Percentiles rank a stretch among this genome's conserved stretches.
phyloP scores from a whole-genome alignment of 2,797 vertebrate genomes.

The Poliocrania exsul region DNA sequence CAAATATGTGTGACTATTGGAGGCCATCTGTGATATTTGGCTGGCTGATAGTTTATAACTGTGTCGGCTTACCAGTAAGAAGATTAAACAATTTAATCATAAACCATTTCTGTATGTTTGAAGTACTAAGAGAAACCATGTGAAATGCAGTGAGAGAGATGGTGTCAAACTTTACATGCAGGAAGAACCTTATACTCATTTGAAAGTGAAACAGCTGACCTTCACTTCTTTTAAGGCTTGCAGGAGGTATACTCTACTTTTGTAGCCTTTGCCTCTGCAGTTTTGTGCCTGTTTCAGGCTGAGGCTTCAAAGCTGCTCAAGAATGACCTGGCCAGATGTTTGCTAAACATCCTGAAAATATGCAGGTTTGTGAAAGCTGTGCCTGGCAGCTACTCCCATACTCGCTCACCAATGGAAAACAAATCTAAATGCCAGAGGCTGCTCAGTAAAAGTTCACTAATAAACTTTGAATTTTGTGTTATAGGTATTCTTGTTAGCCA shows the following conservation, averaged over 20 bases:
- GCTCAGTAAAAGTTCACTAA: constrained; percentile 64
- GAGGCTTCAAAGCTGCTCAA: constrained; percentile 39
- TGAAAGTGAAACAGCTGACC: neutral
- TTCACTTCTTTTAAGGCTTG: neutral
- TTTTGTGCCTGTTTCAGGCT: neutral
- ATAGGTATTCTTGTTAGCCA: constrained; percentile 54
- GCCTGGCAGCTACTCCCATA: constrained; percentile 54
- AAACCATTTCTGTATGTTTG: neutral
- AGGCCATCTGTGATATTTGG: neutral
- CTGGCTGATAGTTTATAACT: neutral
- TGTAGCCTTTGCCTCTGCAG: neutral
- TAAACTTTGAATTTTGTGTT: constrained; percentile 64
- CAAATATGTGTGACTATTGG: fast-evolving
- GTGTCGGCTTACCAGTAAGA: neutral
- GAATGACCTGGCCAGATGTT: constrained; percentile 28
- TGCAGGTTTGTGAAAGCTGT: constrained; percentile 52
- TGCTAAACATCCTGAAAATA: constrained; percentile 54
- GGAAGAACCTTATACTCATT: neutral
- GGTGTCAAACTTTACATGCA: neutral
- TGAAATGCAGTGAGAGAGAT: neutral
- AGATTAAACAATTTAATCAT: neutral
- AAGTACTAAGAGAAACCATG: neutral
- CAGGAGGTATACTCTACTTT: neutral
- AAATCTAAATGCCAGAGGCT: constrained; percentile 55
- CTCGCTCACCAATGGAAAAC: constrained; percentile 66